Percentiles rank a stretch among this genome's conserved stretches.
phyloP scores from a whole-genome alignment of 1,140 invertebrate genomes.

The Cotesia typhae region DNA sequence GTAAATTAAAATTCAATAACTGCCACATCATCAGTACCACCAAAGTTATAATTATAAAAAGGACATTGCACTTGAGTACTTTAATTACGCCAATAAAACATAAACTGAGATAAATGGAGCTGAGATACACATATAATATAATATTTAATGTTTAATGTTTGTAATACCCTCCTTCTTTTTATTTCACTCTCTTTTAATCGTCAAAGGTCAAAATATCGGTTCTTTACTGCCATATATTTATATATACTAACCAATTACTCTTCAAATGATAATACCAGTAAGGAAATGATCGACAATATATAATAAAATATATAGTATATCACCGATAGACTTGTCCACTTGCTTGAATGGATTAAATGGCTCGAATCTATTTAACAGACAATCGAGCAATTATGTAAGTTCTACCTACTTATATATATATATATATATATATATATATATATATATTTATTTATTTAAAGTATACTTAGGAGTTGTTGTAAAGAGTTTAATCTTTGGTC shows the following conservation, averaged over 20 bases:
- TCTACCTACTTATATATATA: not conserved
- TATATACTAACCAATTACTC: not conserved
- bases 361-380: not conserved
- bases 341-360: no score
- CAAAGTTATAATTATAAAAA: conserved; percentile 16
- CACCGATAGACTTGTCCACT: no score
- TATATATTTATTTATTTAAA: no score
- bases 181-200: conserved; percentile 17
- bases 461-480: no score
- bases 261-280: no score
- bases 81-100: conserved; percentile 26
- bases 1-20: no score
- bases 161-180: no score
- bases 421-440: no score
- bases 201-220: conserved; percentile 25
- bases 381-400: conserved; percentile 28
- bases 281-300: no score
- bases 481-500: no score
- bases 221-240: not conserved
- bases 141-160: conserved; percentile 10
- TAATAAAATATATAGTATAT: no score
- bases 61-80: conserved; percentile 27
- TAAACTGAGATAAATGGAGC: conserved; percentile 31
- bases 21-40: no score
- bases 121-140: not conserved